Evolutionary conservation across 2,888 invertebrate species (phyloP), one percentile per base, ranked within the genome.

Genomic region (Panopea generosa): DNA sequence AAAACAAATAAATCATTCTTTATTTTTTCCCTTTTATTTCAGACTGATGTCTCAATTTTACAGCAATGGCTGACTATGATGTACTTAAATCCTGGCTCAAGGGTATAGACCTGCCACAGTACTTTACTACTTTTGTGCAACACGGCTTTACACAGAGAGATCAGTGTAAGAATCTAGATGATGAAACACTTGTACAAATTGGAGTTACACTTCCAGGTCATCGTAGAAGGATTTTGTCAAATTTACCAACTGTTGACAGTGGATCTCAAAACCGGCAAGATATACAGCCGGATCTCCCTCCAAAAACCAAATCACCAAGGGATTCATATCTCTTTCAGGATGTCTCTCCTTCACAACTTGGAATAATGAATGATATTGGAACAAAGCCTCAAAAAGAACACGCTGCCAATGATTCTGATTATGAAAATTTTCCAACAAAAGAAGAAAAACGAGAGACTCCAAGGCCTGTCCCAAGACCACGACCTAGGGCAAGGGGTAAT

Each of bases 11-110:
- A n/a, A n/a, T 33, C 11, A 33, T 33, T 33, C 4, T 33, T 33
- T 11, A 33, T 33, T 33, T 7, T 33, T 7, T 11, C 33, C 11
- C 6, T 45, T 45, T 20, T 45, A 20, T 45, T 45, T 45, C 45
- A 45, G 45, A 45, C 45, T 45, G 45, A 45, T 45, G 45, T 20
- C 45, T 45, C n/a, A 3, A 20, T 45, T 3, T 20, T 9, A 20
- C n/a, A 3, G 9, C 6, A 45, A 76, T 76, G 75, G 67, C 62
- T 45, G 57, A 62, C 27, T 40, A 47, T 16, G 55, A 45, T 22
- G 47, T 76, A n/a, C 52, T 76, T 26, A 52, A 56, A 18, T 72
- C 55, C 56, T 77, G 76, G 76, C 56, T 80, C 47, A 62, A 80
- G 29, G 71, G 69, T 52, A 57, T 81, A 11, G 74, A 81, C 22